A percentile compares a stretch with the other conserved stretches of the same genome.
Conservation (phyloP, 2,888 invertebrate genomes). For the Amiota minor region DNA sequence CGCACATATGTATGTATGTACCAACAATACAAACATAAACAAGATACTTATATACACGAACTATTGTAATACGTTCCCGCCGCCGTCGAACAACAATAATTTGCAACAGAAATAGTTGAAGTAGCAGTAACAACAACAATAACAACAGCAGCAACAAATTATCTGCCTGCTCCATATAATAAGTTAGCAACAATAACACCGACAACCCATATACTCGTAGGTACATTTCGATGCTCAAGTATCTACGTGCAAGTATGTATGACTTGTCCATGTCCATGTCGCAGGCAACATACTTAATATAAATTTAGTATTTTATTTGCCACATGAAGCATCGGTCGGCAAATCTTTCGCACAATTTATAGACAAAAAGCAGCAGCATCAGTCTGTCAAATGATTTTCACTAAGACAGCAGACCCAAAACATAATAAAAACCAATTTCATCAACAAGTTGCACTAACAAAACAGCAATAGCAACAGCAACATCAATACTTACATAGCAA, state of each 20-base stretch:
- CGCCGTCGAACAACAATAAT: neutral
- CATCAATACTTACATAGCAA: neutral
- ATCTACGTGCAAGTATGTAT: neutral
- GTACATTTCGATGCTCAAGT: too few species aligned
- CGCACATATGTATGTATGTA: conserved; percentile 5
- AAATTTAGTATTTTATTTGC: conserved; percentile 29
- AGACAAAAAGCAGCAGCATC: conserved; percentile 15
- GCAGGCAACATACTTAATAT: conserved; percentile 8
- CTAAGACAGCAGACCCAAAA: neutral
- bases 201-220: neutral
- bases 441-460: conserved; percentile 20
- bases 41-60: too few species aligned
- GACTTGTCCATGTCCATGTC: conserved; percentile 21
- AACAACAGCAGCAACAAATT: conserved; percentile 22
- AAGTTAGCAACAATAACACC: neutral
- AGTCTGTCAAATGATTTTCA: conserved; percentile 24
- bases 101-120: conserved; percentile 4
- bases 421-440: conserved; percentile 28
- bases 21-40: neutral
- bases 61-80: too few species aligned
- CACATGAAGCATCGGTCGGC: conserved; percentile 5
- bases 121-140: neutral
- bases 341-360: conserved; percentile 23
- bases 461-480: conserved; percentile 8
- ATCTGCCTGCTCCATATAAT: conserved; percentile 30